These are phyloP conservation scores for Drosophila anceps DNA, from an alignment of 2,888 invertebrate species.

Conservation along the genomic window DNA sequence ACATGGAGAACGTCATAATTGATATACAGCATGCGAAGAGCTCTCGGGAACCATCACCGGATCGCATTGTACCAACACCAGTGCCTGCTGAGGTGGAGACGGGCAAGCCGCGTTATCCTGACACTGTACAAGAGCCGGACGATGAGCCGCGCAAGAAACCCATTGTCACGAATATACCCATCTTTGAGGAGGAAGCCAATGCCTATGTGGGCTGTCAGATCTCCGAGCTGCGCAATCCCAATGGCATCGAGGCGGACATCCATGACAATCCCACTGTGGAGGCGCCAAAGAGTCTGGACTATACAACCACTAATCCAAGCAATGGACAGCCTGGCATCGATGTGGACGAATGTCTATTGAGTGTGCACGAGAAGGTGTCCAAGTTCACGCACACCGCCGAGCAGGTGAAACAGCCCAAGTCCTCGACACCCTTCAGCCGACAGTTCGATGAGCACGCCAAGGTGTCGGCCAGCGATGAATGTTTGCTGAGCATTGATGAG, in stretches of 20 bases:
- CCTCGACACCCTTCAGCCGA: conserved; percentile 81
- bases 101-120: conserved; percentile 90
- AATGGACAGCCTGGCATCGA: conserved; percentile 75
- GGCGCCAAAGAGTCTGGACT: conserved; percentile 86
- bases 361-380: conserved; percentile 90
- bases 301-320: conserved; percentile 31
- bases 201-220: conserved; percentile 86
- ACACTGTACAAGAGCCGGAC: conserved; percentile 91
- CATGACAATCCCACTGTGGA: conserved; percentile 84
- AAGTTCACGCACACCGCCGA: conserved; percentile 88
- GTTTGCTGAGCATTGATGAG: conserved; percentile 88
- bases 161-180: conserved; percentile 86
- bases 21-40: conserved; percentile 91
- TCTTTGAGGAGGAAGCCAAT: conserved; percentile 87
- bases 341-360: conserved; percentile 88
- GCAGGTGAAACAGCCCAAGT: conserved; percentile 84
- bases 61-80: conserved; percentile 89
- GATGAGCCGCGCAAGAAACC: conserved; percentile 87
- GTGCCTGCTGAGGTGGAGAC: conserved; percentile 86
- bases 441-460: conserved; percentile 79
- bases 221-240: conserved; percentile 86
- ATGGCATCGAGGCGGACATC: conserved; percentile 66
- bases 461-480: conserved; percentile 86
- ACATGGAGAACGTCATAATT: conserved; percentile 88
- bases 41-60: conserved; percentile 91